Conservation (phyloP, 1,140 invertebrate species). For the Zaprionus tsacasi region DNA sequence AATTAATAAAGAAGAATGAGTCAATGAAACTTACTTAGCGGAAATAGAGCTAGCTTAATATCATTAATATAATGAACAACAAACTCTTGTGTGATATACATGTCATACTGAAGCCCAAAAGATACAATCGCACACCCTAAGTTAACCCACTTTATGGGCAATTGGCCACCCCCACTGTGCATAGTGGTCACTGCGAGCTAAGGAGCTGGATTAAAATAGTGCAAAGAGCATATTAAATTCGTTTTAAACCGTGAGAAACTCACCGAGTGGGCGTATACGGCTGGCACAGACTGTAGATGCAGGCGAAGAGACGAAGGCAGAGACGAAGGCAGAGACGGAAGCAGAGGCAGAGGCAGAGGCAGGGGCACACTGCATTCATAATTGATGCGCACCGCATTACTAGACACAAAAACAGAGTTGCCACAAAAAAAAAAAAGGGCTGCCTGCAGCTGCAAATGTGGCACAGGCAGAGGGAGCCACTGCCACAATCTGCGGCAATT, state of each 20-base stretch:
- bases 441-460: conserved; percentile 36
- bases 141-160: background rate
- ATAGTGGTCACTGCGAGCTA: background rate
- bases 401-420: conserved; percentile 57
- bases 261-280: conserved; percentile 60
- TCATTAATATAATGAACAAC: no score
- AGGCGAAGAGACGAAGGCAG: background rate
- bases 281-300: background rate
- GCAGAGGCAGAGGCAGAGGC: background rate
- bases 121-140: background rate
- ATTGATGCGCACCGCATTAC: conserved; percentile 74
- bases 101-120: background rate
- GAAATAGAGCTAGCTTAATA: no score
- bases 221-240: conserved; percentile 72
- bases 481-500: conserved; percentile 15
- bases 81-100: background rate
- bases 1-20: no score
- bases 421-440: conserved; percentile 37
- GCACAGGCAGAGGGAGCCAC: conserved; percentile 25
- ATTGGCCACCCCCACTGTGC: background rate
- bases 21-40: no score
- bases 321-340: background rate
- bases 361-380: conserved; percentile 46
- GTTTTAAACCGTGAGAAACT: conserved; percentile 75
- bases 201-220: conserved; percentile 25